Evolutionary conservation across 2,113 vertebrate species (phyloP).

Genomic region (Indicator maculatus): DNA sequence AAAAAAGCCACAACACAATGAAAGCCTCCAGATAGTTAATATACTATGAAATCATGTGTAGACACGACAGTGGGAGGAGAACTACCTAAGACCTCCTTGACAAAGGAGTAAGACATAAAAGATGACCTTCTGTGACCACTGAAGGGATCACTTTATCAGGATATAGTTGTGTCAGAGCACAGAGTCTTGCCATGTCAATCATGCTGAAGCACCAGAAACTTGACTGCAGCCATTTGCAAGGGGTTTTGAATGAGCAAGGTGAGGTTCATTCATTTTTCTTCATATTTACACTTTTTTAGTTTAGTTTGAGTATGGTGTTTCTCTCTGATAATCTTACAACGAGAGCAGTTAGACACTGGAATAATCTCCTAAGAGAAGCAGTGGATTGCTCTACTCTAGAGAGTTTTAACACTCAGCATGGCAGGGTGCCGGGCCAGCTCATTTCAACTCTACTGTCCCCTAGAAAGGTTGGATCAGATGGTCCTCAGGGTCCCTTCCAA

Average conservation of each 20-base stretch:
- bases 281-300: not conserved
- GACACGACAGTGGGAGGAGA: constrained; percentile 5
- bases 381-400: too few species aligned
- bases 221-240: not conserved
- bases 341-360: too few species aligned
- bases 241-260: not conserved
- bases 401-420: too few species aligned
- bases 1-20: not conserved
- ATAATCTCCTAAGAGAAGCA: too few species aligned
- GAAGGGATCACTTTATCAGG: constrained; percentile 50
- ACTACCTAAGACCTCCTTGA: not conserved
- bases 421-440: too few species aligned
- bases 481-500: too few species aligned
- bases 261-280: not conserved
- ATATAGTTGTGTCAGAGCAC: not conserved
- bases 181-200: not conserved
- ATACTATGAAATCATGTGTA: constrained; percentile 1
- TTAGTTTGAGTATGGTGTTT: not conserved
- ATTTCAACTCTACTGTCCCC: too few species aligned
- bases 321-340: not conserved
- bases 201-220: not conserved
- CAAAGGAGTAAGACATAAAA: constrained; percentile 39
- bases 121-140: constrained; percentile 56
- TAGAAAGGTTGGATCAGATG: too few species aligned
- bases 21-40: not conserved